Evolutionary conservation across 1,140 invertebrate species (phyloP), one percentile per base, ranked within the genome.

Genomic region (Drosophila kikkawai): DNA sequence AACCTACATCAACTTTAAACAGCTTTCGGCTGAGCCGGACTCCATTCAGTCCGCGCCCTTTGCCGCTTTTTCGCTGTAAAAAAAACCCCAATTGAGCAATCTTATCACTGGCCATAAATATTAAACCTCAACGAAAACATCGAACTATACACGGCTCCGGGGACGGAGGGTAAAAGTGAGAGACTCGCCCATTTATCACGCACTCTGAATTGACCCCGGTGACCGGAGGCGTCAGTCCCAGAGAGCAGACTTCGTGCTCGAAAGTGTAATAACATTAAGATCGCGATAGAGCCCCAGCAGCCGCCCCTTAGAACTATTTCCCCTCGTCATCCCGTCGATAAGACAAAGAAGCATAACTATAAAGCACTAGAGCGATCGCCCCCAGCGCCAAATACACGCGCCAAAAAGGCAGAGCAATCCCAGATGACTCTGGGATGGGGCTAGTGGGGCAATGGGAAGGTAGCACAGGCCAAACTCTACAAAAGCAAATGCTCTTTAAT

Each of bases 31-130:
- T 59, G 41, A 59, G 60, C 48, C 58, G 53, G 59, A 67, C 50
- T 68, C 55, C 19, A 58, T 73, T 73, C 32, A 41, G 57, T 45
- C 60, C 19, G 34, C 66, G 63, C 63, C 73, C 50, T 44, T 26
- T 11, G 34, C 19, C 41, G 26, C 59, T n/a, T 58, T 56, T 22
- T 48, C 19, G 36, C 15, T 32, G 36, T 57, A 65, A 36, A 39
- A 80, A 17, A 79, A 83, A 64, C 84, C 69, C 57, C 80, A 78
- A 84, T 88, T 84, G 84, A 77, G 78, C 84, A 88, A 88, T 85
- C 85, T 88, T 90, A 90, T 90, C 85, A 90, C 50, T 75, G 67
- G 48, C 81, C 85, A 88, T 88, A 88, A 88, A 88, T 85, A 90
- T 80, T 75, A 88, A 88, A 84, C 70, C 68, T 63, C 82, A 67